phyloP scores from a whole-genome alignment of 2,797 vertebrate genomes.

The Morus bassanus region DNA sequence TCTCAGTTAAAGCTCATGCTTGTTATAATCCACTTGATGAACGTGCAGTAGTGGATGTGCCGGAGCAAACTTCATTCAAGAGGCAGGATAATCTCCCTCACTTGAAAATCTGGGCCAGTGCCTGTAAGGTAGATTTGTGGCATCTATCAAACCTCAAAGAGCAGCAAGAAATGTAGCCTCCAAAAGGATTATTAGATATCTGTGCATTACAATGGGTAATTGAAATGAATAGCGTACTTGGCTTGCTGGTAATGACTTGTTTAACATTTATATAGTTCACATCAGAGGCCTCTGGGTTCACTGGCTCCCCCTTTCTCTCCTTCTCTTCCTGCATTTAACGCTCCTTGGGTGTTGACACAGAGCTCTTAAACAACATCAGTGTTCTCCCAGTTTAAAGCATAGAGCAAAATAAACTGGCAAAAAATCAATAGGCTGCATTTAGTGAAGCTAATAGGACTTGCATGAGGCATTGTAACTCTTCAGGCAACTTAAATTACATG shows the following conservation, averaged over 20 bases:
- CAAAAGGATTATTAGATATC: constrained; percentile 63
- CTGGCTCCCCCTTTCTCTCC: not conserved
- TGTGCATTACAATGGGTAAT: constrained; percentile 43
- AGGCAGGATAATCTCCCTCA: constrained; percentile 29
- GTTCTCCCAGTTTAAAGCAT: constrained; percentile 55
- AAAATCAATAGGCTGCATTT: constrained; percentile 67
- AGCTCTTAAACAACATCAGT: constrained; percentile 47
- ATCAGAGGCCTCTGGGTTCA: constrained; percentile 39
- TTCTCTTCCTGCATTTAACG: constrained; percentile 19
- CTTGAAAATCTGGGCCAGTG: constrained; percentile 33
- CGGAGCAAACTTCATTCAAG: not conserved
- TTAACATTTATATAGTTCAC: constrained; percentile 60
- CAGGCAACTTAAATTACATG: constrained; percentile 39
- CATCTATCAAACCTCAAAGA: constrained; percentile 56
- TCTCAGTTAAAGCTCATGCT: not conserved
- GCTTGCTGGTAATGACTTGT: constrained; percentile 48
- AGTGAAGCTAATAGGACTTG: constrained; percentile 66
- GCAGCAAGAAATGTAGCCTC: constrained; percentile 46
- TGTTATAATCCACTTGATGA: constrained; percentile 36
- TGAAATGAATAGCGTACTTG: constrained; percentile 21
- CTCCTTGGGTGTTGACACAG: constrained; percentile 58
- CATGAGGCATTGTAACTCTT: constrained; percentile 56
- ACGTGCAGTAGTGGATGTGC: not conserved
- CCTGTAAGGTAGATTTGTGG: constrained; percentile 47
- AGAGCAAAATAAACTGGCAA: constrained; percentile 67